Percentiles rank a stretch among this genome's conserved stretches.
These are phyloP conservation scores for Cecropterus lyciades DNA, from an alignment of 1,140 invertebrate genomes.

Conservation along the genomic window DNA sequence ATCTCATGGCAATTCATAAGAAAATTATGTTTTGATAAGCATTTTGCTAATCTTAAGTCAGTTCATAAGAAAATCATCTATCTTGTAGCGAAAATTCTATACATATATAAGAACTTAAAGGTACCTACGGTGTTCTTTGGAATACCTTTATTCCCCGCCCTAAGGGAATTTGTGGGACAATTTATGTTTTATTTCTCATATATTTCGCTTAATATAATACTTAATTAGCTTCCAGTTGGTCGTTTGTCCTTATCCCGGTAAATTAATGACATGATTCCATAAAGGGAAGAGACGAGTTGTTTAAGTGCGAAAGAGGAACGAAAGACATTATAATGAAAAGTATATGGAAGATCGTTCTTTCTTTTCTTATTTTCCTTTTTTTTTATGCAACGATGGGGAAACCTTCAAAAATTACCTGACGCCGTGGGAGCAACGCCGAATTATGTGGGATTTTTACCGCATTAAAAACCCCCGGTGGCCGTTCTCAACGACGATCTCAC, in stretches of 20 bases:
- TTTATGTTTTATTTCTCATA: constrained; percentile 18
- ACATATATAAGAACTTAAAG: no score
- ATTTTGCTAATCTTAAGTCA: not conserved
- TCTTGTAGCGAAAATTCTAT: not conserved
- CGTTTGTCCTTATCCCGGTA: constrained; percentile 4
- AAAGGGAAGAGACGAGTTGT: not conserved
- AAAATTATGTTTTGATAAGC: not conserved
- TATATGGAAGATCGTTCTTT: no score
- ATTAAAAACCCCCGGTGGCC: no score
- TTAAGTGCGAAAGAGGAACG: not conserved
- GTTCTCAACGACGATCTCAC: no score
- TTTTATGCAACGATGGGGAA: no score
- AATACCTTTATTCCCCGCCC: not conserved
- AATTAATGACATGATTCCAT: constrained; percentile 16
- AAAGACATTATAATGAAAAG: not conserved
- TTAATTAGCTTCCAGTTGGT: constrained; percentile 22
- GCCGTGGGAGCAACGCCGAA: no score
- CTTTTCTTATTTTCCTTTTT: no score
- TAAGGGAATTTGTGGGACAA: constrained; percentile 6
- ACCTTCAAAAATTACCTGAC: no score
- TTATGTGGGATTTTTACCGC: no score
- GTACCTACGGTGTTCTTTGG: not conserved
- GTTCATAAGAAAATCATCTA: not conserved
- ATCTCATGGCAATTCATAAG: not conserved
- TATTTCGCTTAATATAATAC: constrained; percentile 8